phyloP scores from a whole-genome alignment of 2,113 vertebrate species.

The Channa maculata region DNA sequence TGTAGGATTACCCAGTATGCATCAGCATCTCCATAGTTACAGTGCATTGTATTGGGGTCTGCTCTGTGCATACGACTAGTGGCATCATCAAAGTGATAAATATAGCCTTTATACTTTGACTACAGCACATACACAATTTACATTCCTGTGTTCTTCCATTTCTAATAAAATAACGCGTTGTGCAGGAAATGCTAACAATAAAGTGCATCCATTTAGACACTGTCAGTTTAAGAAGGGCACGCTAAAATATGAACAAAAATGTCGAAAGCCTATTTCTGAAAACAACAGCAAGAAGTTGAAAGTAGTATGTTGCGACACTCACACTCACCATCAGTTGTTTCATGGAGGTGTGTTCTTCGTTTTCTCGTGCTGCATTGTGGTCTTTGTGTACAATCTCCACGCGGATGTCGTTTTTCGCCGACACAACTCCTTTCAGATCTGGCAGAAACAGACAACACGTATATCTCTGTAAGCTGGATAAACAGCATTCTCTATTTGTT shows the following conservation, averaged over 20 bases:
- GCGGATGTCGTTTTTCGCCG: constrained; percentile 97
- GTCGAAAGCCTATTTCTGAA: not conserved
- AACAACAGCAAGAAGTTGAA: constrained; percentile 18
- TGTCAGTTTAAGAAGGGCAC: constrained; percentile 22
- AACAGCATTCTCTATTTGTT: constrained; percentile 59
- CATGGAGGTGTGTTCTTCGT: constrained; percentile 93
- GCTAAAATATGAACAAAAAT: constrained; percentile 1
- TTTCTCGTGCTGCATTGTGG: constrained; percentile 89
- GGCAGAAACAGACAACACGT: constrained; percentile 53
- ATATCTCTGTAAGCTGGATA: constrained; percentile 52
- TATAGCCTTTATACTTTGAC: constrained; percentile 51
- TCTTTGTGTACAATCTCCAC: constrained; percentile 99
- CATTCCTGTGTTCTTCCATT: constrained; percentile 34
- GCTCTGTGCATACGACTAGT: constrained; percentile 33
- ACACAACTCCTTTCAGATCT: constrained; percentile 98
- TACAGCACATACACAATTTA: constrained; percentile 17
- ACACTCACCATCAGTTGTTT: constrained; percentile 98
- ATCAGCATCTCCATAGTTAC: constrained; percentile 65
- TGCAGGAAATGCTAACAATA: constrained; percentile 36
- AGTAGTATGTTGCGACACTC: constrained; percentile 71
- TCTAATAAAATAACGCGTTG: constrained; percentile 51
- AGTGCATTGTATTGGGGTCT: constrained; percentile 41
- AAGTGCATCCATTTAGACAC: constrained; percentile 63
- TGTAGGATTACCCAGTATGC: constrained; percentile 55
- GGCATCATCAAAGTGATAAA: constrained; percentile 58